These are phyloP conservation scores for Torymus auratus DNA, from an alignment of 2,888 invertebrate species.

Conservation along the genomic window DNA sequence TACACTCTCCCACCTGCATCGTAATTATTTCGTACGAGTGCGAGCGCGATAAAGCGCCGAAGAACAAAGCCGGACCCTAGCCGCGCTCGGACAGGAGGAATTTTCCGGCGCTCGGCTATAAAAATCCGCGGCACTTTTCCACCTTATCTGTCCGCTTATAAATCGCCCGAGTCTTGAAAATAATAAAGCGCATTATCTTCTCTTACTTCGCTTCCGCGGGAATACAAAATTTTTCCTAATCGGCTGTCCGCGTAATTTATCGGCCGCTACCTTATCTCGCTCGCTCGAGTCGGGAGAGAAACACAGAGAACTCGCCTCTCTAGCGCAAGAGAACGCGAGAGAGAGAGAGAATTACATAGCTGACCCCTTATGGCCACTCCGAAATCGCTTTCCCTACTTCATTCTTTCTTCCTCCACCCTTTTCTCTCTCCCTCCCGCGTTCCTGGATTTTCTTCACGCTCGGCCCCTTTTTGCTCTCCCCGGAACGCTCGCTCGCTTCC, in stretches of 20 bases:
- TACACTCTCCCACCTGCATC: background rate
- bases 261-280: slow-evolving; percentile 59
- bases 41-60: slow-evolving; percentile 12
- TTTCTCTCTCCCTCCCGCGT: slow-evolving; percentile 35
- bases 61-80: slow-evolving; percentile 18
- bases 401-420: slow-evolving; percentile 5
- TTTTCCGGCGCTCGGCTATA: slow-evolving; percentile 1
- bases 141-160: slow-evolving; percentile 35
- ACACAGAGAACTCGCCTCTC: slow-evolving; percentile 8
- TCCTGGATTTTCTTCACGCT: slow-evolving; percentile 22
- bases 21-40: slow-evolving; percentile 15
- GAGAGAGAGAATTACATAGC: slow-evolving; percentile 58
- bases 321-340: slow-evolving; percentile 58
- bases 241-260: slow-evolving; percentile 52
- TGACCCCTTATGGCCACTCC: slow-evolving; percentile 51
- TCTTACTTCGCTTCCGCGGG: background rate
- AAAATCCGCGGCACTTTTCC: slow-evolving; percentile 12
- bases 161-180: slow-evolving; percentile 29
- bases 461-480: slow-evolving; percentile 32
- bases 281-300: background rate
- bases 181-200: slow-evolving; percentile 49
- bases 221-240: slow-evolving; percentile 56
- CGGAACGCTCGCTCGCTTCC: slow-evolving; percentile 60
- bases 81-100: too few species aligned
- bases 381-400: slow-evolving; percentile 58